Percentiles rank a stretch among this genome's conserved stretches.
Evolutionary conservation across 2,888 invertebrate species (phyloP).

Genomic region (Chaetogeoica ovagalla): DNA sequence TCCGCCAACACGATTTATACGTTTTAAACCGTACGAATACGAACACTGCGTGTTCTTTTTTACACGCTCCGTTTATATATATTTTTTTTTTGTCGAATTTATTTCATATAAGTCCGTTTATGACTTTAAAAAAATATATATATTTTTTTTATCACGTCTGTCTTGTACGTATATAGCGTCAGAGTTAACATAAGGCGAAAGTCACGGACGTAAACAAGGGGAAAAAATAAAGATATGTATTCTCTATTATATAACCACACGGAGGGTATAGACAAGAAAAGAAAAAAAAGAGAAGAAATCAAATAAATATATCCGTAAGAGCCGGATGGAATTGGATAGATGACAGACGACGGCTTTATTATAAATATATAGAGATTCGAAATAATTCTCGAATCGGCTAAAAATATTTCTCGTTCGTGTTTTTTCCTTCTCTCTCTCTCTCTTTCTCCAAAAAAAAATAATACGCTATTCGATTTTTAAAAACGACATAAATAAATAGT

Average conservation of each 20-base stretch:
- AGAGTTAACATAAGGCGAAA: neutral
- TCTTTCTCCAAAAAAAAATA: no score
- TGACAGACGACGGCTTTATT: conserved; percentile 33
- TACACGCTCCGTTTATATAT: no score
- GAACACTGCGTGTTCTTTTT: no score
- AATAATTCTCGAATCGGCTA: conserved; percentile 21
- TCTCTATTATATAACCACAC: neutral
- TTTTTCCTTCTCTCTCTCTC: neutral
- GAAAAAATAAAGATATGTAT: neutral
- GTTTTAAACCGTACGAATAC: no score
- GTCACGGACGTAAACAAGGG: neutral
- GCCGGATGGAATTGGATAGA: conserved; percentile 16
- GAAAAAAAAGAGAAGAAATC: neutral
- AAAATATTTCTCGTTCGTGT: neutral
- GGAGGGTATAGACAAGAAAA: neutral
- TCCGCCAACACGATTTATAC: no score
- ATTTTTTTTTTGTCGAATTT: no score
- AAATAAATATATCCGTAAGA: neutral
- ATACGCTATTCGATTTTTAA: no score
- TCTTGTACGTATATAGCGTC: neutral
- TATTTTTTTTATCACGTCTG: no score
- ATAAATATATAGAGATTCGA: neutral
- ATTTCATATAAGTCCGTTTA: no score
- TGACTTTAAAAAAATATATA: no score
- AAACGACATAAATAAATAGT: no score